A percentile compares a stretch with the other conserved stretches of the same genome.
phyloP scores from a whole-genome alignment of 2,888 invertebrate species.

The Drosophila tanythrix region DNA sequence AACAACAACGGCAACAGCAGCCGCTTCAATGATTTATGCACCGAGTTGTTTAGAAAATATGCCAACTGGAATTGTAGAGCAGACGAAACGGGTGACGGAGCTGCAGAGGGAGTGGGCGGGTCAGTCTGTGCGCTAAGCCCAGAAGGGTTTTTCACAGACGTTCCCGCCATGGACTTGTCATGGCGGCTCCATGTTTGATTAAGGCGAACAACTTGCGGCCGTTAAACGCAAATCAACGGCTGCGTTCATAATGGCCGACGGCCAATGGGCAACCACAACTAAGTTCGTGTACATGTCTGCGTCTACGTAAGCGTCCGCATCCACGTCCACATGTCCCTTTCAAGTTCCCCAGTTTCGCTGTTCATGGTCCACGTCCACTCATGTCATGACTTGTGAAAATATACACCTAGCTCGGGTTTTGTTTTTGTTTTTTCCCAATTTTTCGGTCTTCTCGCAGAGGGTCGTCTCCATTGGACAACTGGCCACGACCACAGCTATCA shows the following conservation, averaged over 20 bases:
- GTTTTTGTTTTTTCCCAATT: slow-evolving; percentile 6
- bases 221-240: slow-evolving; percentile 76
- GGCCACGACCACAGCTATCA: slow-evolving; percentile 56
- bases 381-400: slow-evolving; percentile 77
- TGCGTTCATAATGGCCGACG: slow-evolving; percentile 74
- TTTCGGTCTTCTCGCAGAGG: slow-evolving; percentile 37
- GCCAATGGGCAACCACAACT: slow-evolving; percentile 13
- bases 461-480: slow-evolving; percentile 32
- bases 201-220: slow-evolving; percentile 61
- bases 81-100: neutral
- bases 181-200: slow-evolving; percentile 72
- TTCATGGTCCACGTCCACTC: slow-evolving; percentile 47
- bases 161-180: slow-evolving; percentile 51
- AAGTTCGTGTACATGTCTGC: neutral
- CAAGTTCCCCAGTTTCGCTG: slow-evolving; percentile 23
- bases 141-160: slow-evolving; percentile 66
- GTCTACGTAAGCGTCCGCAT: slow-evolving; percentile 1
- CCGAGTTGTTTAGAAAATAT: slow-evolving; percentile 79
- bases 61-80: slow-evolving; percentile 53
- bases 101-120: neutral
- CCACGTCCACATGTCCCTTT: slow-evolving; percentile 22
- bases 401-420: slow-evolving; percentile 65
- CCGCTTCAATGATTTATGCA: slow-evolving; percentile 74
- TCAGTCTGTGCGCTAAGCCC: slow-evolving; percentile 54
- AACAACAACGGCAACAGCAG: slow-evolving; percentile 33